Evolutionary conservation across 2,797 vertebrate genomes (phyloP), one percentile per base, ranked within the genome.

Genomic region (Galago senegalensis): DNA sequence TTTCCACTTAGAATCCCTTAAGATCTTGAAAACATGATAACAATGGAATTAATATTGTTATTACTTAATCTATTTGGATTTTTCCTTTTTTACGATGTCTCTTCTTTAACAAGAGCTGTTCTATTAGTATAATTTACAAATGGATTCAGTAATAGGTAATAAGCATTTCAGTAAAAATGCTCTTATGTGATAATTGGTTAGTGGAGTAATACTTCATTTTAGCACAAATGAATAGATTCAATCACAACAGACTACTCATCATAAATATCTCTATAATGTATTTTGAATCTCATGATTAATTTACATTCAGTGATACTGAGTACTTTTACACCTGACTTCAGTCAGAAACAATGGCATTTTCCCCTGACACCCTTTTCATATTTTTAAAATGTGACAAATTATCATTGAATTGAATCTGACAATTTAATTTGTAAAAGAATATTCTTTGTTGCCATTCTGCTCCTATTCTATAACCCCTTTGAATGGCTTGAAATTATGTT

Each of bases 81-180:
- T 79, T 85, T 20, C 37, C 25, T 5, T 94, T 61, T 86, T 69
- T 70, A 77, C 25, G 29, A 23, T 56, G 18, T 76, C 31, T n/a
- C 56, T 31, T 75, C 46, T 83, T 82, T 49, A 81, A 43, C 76
- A 69, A 61, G 37, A 10, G 27, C 58, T 76, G 17, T 94, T 73
- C 63, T 88, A 11, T 70, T 91, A 63, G 56, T 70, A 77, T 61
- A 77, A 87, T 83, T 87, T 63, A 40, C 63, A 63, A 69, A 87
- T 76, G 60, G 31, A 82, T 63, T 93, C 34, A 77, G n/a, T 75
- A 85, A n/a, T 72, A 60, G 34, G 4, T 96, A 43, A 76, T 91
- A 76, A 85, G 9, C 6, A 83, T 87, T 79, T 94, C 20, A 84
- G 37, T 89, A 84, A 85, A 92, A 96, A 92, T 75, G 29, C 70